Base-by-base conservation (phyloP, 2,797 vertebrate genomes). In the Eurystomus glaucurus region DNA sequence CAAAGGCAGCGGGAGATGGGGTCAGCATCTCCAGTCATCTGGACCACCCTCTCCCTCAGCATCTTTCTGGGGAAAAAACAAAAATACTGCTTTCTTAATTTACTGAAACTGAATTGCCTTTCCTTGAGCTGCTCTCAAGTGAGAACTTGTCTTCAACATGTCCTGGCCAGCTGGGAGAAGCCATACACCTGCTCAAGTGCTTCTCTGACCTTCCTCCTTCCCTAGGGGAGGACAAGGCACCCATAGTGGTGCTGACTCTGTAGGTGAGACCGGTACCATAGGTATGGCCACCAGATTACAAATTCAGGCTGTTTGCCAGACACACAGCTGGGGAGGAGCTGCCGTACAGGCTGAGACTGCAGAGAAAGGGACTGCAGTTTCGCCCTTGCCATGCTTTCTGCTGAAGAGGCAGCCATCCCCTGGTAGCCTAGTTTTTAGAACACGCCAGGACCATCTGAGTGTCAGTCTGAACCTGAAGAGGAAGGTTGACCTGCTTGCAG, bases 381-480 rank as follows among this genome's bases (percentile, higher is more conserved):
- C 2, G 0, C 31, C 22, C 14, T 76, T 0, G 0, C 15, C 12
- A 2, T 15, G 29, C 50, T 86, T 51, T 64, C 60, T 74, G 10
- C 28, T 33, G 11, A 75, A 15, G 10, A 17, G 8, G 19, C 0
- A 3, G 52, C n/a, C 2, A 1, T 28, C n/a, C n/a, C 68, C 48
- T 43, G 28, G 18, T 17, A 94, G 50, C 5, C 54, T 46, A 54
- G 20, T 8, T 51, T 68, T 46, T 50, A 64, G 51, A 50, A 58
- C 37, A 62, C 93, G 52, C 28, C 57, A 74, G 72, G 65, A 58
- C 8, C 18, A 57, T 28, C 5, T 18, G 31, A 35, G 17, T 10
- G 26, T 61, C 46, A 71, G 16, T 16, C 9, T 43, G 21, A 57
- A 88, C 28, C 15, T 43, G 37, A 85, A 65, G 50, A 75, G 19